Base-by-base conservation (phyloP, 1,140 invertebrate species). In the Pseudoatta argentina region DNA sequence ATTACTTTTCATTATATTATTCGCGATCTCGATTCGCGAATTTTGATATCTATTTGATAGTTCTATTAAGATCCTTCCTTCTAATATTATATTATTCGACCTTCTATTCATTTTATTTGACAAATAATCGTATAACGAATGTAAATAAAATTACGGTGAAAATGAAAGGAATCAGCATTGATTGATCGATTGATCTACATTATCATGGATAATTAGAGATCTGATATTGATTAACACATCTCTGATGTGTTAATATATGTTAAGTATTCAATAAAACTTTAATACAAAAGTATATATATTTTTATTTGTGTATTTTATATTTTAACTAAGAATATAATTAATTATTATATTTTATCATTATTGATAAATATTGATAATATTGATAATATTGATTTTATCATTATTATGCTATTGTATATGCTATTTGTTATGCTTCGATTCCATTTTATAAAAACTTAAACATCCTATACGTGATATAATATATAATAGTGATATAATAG, bases 261-360 rank as follows among this genome's bases (percentile, higher is more conserved):
- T 44, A 59, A 44, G 14, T 27, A 16, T 72, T 14, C 6, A 73
- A 82, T 82, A 82, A 82, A 82, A 82, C 14, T 82, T 51, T 16
- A 14, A 18, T 16, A 30, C 7, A 39, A 67, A 72, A 61, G 61
- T 3, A 59, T 21, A 12, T 48, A 34, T 48, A 48, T 67, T 39
- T 69, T 71, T 69, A 39, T 34, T 30, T 30, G 3, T 30, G 30
- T 30, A 30, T 30, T 34, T 34, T 34, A 1, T 21, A n/a, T 82
- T 39, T 8, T 48, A 73, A 1, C 16, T 34, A 67, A 67, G 34
- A 71, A 71, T 57, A 24, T 67, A 75, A 34, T 16, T 39, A 39
- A 39, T 71, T 7, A 71, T 10, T 3, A 24, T 44, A 14, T 14
- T 12, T 55, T 71, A 48, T 48, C 6, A 18, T 55, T 18, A 2